phyloP scores from a whole-genome alignment of 2,113 vertebrate genomes.

The Oncorhynchus keta region DNA sequence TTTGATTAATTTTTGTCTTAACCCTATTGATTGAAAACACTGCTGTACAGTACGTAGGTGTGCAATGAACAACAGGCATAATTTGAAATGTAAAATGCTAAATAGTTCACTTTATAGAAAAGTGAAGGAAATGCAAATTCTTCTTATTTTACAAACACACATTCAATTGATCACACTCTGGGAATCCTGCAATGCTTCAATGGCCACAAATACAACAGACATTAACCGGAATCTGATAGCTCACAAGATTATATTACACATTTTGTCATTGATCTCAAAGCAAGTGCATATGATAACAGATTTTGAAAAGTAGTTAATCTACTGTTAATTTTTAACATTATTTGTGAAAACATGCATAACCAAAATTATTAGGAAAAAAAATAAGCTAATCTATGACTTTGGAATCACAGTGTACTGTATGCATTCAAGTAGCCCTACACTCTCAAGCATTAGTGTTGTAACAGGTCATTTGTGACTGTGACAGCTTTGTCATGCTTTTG shows the following conservation, averaged over 20 bases:
- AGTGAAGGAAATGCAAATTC: slow-evolving; percentile 25
- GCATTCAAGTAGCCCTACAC: slow-evolving; percentile 35
- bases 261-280: slow-evolving; percentile 17
- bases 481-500: slow-evolving; percentile 37
- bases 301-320: slow-evolving; percentile 23
- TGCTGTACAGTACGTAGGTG: slow-evolving; percentile 14
- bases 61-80: slow-evolving; percentile 12
- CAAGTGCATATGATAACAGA: slow-evolving; percentile 17
- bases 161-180: not conserved
- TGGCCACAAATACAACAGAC: slow-evolving; percentile 1
- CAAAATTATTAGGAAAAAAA: slow-evolving; percentile 9
- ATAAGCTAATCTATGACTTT: slow-evolving; percentile 32
- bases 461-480: slow-evolving; percentile 15
- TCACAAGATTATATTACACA: slow-evolving; percentile 10
- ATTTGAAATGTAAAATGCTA: slow-evolving; percentile 29
- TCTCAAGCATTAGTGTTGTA: slow-evolving; percentile 24
- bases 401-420: slow-evolving; percentile 59
- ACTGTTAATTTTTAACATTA: slow-evolving; percentile 15
- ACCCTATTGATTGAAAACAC: slow-evolving; percentile 7
- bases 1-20: not conserved
- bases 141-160: slow-evolving; percentile 28
- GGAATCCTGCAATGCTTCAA: not conserved
- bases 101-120: slow-evolving; percentile 37
- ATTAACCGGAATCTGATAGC: not conserved
- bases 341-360: slow-evolving; percentile 21